phyloP scores from a whole-genome alignment of 2,888 invertebrate species.

The Lasioglossum leucozonium region DNA sequence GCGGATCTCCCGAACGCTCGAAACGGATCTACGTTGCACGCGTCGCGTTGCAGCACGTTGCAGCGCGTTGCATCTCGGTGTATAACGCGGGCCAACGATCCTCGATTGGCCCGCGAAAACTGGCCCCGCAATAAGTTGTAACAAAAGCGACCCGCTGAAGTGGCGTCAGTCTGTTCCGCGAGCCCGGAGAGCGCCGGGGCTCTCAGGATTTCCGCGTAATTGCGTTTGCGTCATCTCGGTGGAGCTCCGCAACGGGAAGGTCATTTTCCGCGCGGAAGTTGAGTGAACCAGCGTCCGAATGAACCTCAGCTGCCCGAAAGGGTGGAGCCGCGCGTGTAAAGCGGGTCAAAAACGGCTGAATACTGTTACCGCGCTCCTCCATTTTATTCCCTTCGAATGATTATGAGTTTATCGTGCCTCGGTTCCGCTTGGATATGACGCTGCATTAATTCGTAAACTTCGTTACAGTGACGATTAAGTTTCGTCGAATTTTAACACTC shows the following conservation, averaged over 20 bases:
- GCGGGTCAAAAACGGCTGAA: not conserved
- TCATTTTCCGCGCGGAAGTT: conserved; percentile 73
- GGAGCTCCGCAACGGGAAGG: conserved; percentile 66
- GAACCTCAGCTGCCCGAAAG: conserved; percentile 44
- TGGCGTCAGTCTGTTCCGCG: conserved; percentile 13
- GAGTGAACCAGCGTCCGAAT: conserved; percentile 50
- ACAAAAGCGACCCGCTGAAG: conserved; percentile 40
- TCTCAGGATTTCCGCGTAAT: conserved; percentile 74
- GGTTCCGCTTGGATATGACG: not conserved
- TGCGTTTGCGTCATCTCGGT: conserved; percentile 77
- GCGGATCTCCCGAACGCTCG: conserved; percentile 27
- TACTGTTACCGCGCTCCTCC: not conserved
- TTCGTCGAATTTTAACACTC: too few species aligned
- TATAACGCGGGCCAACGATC: not conserved
- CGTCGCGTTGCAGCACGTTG: not conserved
- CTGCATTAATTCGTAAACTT: not conserved
- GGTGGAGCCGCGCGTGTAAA: not conserved
- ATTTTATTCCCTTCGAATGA: not conserved
- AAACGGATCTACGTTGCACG: conserved; percentile 26
- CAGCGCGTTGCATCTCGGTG: not conserved
- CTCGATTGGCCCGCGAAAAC: conserved; percentile 11
- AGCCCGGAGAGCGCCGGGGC: not conserved
- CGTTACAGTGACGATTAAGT: too few species aligned
- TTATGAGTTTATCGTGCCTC: not conserved
- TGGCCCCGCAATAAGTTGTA: conserved; percentile 46